Conservation (phyloP, 2,113 vertebrate species). For the Gila orcuttii region DNA sequence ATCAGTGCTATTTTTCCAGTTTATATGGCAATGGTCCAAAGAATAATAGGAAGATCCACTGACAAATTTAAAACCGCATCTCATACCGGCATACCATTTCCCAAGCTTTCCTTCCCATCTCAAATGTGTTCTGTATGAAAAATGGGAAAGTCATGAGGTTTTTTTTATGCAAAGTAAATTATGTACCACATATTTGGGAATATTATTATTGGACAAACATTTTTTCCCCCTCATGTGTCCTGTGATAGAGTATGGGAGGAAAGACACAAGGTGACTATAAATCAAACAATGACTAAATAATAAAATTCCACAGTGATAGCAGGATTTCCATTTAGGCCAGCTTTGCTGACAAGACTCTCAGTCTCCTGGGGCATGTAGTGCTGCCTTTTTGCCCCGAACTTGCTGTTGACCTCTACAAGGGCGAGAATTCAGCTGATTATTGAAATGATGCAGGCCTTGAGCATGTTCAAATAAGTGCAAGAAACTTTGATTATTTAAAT, state of each 20-base stretch:
- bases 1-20: constrained; percentile 39
- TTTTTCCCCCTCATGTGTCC: constrained; percentile 25
- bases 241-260: constrained; percentile 53
- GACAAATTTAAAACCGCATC: constrained; percentile 37
- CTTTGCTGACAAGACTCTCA: constrained; percentile 56
- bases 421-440: constrained; percentile 29
- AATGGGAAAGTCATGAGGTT: background rate
- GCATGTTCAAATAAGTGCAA: constrained; percentile 29
- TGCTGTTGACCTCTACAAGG: constrained; percentile 32
- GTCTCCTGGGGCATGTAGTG: constrained; percentile 33
- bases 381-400: constrained; percentile 47
- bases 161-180: constrained; percentile 29
- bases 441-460: constrained; percentile 23
- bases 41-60: constrained; percentile 48
- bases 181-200: constrained; percentile 35
- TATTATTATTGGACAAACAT: constrained; percentile 52
- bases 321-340: constrained; percentile 61
- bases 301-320: constrained; percentile 64
- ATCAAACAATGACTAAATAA: constrained; percentile 63
- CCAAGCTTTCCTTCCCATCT: constrained; percentile 32
- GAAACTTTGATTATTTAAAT: constrained; percentile 15
- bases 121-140: constrained; percentile 28
- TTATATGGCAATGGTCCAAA: constrained; percentile 8
- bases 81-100: constrained; percentile 5
- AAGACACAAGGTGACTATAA: constrained; percentile 57